A percentile compares a stretch with the other conserved stretches of the same genome.
phyloP scores from a whole-genome alignment of 2,113 vertebrate genomes.

The Vulpes vulpes region DNA sequence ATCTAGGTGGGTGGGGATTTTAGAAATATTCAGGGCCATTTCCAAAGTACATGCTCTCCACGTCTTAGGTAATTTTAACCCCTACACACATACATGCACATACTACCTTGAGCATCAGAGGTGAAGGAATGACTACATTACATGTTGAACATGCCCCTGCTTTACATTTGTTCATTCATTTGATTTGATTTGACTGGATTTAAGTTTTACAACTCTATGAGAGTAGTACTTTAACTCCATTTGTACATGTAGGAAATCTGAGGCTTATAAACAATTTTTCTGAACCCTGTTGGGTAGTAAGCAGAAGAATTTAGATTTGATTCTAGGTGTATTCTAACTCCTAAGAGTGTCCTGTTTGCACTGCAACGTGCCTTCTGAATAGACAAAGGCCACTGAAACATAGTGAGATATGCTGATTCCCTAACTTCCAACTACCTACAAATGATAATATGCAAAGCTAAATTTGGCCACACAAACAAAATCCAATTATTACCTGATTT shows the following conservation, averaged over 20 bases:
- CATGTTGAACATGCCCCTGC: not conserved
- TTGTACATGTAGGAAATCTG: not conserved
- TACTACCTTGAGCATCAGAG: not conserved
- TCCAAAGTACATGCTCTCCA: not conserved
- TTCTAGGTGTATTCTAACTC: not conserved
- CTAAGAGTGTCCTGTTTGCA: not conserved
- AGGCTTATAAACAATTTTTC: not conserved
- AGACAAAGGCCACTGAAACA: conserved; percentile 27
- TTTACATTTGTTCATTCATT: not conserved
- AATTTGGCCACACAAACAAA: conserved; percentile 14
- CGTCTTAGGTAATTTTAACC: not conserved
- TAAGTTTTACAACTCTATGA: not conserved
- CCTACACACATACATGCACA: not conserved
- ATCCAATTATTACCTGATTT: not conserved
- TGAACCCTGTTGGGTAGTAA: not conserved
- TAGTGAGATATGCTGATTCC: not conserved
- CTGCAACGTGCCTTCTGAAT: not conserved
- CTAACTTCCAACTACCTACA: not conserved
- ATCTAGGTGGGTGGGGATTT: not conserved
- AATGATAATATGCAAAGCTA: conserved; percentile 37
- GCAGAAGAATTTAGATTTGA: not conserved
- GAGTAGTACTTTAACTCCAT: conserved; percentile 29
- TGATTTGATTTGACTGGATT: conserved; percentile 35
- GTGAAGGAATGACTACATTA: not conserved
- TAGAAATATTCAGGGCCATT: not conserved